Percentiles rank a stretch among this genome's conserved stretches.
phyloP scores from a whole-genome alignment of 2,888 invertebrate genomes.

The Phanerotoma sp. region DNA sequence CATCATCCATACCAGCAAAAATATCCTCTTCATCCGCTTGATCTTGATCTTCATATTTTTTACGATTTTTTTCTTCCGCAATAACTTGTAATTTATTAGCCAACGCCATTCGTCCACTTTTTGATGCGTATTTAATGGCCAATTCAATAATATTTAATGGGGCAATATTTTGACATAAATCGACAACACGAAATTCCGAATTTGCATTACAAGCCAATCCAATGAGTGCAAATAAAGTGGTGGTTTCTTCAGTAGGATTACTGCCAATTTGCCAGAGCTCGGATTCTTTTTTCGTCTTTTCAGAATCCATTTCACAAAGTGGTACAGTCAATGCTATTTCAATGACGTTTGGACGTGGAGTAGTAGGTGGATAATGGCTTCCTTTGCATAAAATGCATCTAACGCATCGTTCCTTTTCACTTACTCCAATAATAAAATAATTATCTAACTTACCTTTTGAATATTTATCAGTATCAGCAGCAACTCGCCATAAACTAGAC shows the following conservation, averaged over 20 bases:
- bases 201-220: constrained; percentile 85
- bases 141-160: constrained; percentile 76
- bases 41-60: constrained; percentile 40
- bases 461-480: constrained; percentile 74
- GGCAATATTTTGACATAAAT: constrained; percentile 80
- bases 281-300: constrained; percentile 83
- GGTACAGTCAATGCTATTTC: constrained; percentile 77
- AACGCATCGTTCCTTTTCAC: constrained; percentile 75
- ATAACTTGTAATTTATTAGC: constrained; percentile 69
- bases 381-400: constrained; percentile 87
- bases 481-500: constrained; percentile 77
- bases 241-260: constrained; percentile 66
- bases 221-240: constrained; percentile 86
- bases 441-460: constrained; percentile 70
- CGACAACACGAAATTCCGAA: constrained; percentile 82
- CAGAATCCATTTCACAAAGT: constrained; percentile 74
- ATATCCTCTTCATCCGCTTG: constrained; percentile 36
- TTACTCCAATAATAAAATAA: constrained; percentile 76
- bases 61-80: constrained; percentile 46
- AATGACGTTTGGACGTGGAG: constrained; percentile 80
- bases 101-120: constrained; percentile 74
- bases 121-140: constrained; percentile 86
- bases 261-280: constrained; percentile 67
- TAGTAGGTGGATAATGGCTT: constrained; percentile 81
- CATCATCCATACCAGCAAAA: constrained; percentile 36